Conservation (phyloP, 2,113 vertebrate genomes). For the Epinephelus fuscoguttatus region DNA sequence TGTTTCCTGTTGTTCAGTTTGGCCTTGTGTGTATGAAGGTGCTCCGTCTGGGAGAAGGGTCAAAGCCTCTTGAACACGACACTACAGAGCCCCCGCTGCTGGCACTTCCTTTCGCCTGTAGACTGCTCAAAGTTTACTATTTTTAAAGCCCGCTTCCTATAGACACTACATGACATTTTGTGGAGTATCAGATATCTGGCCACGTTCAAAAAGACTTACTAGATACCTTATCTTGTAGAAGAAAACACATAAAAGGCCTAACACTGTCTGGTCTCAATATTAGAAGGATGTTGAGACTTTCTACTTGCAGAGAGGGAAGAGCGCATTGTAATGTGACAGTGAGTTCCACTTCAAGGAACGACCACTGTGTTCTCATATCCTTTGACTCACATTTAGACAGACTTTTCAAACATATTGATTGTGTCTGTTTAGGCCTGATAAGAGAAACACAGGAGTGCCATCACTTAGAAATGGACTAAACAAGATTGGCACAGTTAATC, state of each 20-base stretch:
- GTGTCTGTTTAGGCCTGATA: constrained; percentile 13
- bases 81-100: constrained; percentile 8
- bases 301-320: not conserved
- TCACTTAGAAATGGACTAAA: not conserved
- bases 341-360: constrained; percentile 4
- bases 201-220: not conserved
- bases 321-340: not conserved
- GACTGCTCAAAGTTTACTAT: constrained; percentile 23
- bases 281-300: not conserved
- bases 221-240: not conserved
- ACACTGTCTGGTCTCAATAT: not conserved
- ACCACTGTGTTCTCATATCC: not conserved
- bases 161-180: not conserved
- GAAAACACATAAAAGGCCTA: not conserved
- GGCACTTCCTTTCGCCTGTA: constrained; percentile 35
- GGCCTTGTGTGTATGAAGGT: constrained; percentile 46
- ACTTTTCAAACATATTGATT: not conserved
- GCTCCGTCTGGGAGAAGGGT: constrained; percentile 62
- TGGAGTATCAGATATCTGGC: not conserved
- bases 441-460: not conserved
- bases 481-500: constrained; percentile 17
- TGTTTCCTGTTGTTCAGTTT: constrained; percentile 78
- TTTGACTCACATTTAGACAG: not conserved
- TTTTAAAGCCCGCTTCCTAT: constrained; percentile 46
- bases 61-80: constrained; percentile 20